These are phyloP conservation scores for Gallinago paraguaiae DNA, from an alignment of 2,113 vertebrate genomes.

Conservation along the genomic window DNA sequence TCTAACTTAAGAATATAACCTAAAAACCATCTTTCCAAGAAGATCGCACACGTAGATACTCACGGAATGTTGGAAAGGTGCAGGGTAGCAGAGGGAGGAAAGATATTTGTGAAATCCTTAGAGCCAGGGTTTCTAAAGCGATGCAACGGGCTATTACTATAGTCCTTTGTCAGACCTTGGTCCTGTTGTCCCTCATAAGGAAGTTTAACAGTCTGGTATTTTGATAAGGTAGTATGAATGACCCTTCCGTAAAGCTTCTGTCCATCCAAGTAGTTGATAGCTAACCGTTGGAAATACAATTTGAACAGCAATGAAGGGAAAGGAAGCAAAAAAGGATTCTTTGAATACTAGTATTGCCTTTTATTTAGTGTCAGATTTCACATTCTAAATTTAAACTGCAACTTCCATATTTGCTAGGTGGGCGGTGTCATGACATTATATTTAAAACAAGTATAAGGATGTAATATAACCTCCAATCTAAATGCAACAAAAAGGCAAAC, in stretches of 20 bases:
- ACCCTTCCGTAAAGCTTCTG: slow-evolving; percentile 83
- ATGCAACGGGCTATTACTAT: slow-evolving; percentile 83
- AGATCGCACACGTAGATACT: slow-evolving; percentile 59
- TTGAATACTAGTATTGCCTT: not conserved
- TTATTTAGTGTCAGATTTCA: not conserved
- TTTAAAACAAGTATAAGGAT: not conserved
- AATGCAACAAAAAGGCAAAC: not conserved
- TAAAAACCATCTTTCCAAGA: not conserved
- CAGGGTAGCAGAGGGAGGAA: slow-evolving; percentile 85
- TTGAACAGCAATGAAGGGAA: not conserved
- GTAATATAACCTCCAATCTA: not conserved
- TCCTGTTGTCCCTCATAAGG: slow-evolving; percentile 80
- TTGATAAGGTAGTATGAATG: slow-evolving; percentile 80
- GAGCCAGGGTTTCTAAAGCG: slow-evolving; percentile 86
- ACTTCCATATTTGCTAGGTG: not conserved
- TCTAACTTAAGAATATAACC: not conserved
- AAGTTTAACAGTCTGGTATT: slow-evolving; percentile 81
- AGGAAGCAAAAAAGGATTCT: not conserved
- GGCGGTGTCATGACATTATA: not conserved
- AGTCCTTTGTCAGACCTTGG: slow-evolving; percentile 84
- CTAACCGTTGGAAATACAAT: slow-evolving; percentile 50
- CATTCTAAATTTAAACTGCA: not conserved
- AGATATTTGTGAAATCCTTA: slow-evolving; percentile 85
- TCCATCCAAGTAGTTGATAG: slow-evolving; percentile 84
- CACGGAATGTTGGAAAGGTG: slow-evolving; percentile 90